A percentile compares a stretch with the other conserved stretches of the same genome.
Evolutionary conservation across 2,797 vertebrate genomes (phyloP).

Genomic region (Glyptemys insculpta): DNA sequence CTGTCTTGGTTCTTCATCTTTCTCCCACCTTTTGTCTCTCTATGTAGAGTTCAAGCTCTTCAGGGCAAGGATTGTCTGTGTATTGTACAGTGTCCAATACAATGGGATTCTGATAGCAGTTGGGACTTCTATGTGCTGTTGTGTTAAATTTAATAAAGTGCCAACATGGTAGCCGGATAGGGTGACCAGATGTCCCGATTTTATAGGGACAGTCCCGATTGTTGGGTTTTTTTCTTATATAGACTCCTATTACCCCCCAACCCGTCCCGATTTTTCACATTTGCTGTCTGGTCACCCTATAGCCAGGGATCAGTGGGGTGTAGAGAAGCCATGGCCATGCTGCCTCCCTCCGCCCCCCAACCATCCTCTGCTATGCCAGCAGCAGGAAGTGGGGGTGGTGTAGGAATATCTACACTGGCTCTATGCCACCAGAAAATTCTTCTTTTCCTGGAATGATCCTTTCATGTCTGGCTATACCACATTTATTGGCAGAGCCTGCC

Average conservation of each 20-base stretch:
- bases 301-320: not conserved
- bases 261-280: too few species aligned
- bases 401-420: accelerated
- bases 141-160: not conserved
- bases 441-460: not conserved
- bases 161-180: not conserved
- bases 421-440: not conserved
- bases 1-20: not conserved
- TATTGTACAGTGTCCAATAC: not conserved
- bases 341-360: accelerated
- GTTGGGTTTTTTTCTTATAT: too few species aligned
- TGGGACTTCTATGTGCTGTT: not conserved
- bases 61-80: not conserved
- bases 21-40: accelerated
- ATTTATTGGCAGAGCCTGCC: not conserved
- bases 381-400: not conserved
- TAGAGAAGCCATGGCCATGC: not conserved
- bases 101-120: not conserved
- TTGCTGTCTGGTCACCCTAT: not conserved
- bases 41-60: not conserved
- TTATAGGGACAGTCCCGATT: too few species aligned
- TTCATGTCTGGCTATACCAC: not conserved
- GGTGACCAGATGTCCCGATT: too few species aligned
- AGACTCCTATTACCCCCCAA: too few species aligned
- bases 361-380: accelerated